Evolutionary conservation across 2,113 vertebrate species (phyloP).

Genomic region (Taxidea taxus): DNA sequence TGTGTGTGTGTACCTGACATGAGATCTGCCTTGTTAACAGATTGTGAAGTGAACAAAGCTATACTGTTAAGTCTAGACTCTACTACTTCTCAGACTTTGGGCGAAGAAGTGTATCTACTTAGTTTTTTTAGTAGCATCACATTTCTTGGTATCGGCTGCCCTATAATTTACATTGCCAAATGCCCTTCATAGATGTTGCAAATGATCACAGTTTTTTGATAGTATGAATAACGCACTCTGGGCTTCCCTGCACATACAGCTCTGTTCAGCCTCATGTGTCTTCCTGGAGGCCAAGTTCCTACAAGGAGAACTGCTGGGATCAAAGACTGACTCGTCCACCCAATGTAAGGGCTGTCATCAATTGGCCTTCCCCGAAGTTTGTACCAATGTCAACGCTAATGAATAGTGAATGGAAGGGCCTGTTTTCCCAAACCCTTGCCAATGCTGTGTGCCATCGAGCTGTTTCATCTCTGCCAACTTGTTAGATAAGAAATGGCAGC

Average conservation of each 20-base stretch:
- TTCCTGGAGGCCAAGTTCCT: not conserved
- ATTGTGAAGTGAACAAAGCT: not conserved
- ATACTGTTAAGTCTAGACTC: not conserved
- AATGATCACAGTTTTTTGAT: not conserved
- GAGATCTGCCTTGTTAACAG: not conserved
- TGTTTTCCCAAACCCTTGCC: not conserved
- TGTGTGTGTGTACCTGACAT: not conserved
- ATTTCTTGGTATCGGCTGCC: not conserved
- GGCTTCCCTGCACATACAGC: too few relatives aligned
- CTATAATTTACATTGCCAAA: too few relatives aligned
- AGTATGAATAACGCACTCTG: rapidly evolving
- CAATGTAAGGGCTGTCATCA: not conserved
- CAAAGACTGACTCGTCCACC: not conserved
- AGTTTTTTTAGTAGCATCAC: not conserved
- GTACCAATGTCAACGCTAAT: not conserved
- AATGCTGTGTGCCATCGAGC: not conserved
- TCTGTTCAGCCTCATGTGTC: not conserved
- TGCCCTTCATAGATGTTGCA: not conserved
- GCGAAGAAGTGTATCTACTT: not conserved
- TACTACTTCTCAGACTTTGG: not conserved
- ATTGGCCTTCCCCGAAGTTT: not conserved
- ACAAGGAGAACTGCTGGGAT: not conserved
- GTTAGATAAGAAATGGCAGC: not conserved
- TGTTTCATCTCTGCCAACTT: not conserved
- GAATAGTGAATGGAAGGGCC: not conserved